These are phyloP conservation scores for Neoseiulus cucumeris DNA, from an alignment of 1,140 invertebrate species.

Conservation along the genomic window DNA sequence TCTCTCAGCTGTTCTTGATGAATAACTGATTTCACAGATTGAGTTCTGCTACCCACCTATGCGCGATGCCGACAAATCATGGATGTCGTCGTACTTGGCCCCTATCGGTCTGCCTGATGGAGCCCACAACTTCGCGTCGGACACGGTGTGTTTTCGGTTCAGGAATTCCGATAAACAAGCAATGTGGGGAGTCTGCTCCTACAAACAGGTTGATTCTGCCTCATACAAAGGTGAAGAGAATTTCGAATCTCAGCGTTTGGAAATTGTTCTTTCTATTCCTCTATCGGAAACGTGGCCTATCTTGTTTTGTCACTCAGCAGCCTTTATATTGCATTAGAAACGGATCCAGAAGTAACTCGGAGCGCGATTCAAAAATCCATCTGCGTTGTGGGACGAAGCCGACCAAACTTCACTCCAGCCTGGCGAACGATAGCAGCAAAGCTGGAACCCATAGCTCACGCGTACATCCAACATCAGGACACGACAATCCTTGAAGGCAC, in stretches of 20 bases:
- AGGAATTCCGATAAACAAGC: not conserved
- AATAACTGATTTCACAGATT: not conserved
- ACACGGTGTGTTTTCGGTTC: not conserved
- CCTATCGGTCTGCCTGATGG: not conserved
- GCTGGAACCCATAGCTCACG: not conserved
- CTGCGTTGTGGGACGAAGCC: not conserved
- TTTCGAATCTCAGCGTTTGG: too few species aligned
- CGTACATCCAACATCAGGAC: slow-evolving; percentile 6
- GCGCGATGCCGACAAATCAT: not conserved
- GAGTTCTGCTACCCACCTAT: not conserved
- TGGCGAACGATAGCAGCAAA: not conserved
- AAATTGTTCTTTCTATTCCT: too few species aligned
- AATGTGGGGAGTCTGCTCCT: not conserved
- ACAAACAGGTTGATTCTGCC: slow-evolving; percentile 5
- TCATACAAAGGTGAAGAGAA: slow-evolving; percentile 8
- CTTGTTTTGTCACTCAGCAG: not conserved
- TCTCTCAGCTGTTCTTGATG: too few species aligned
- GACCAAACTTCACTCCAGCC: not conserved
- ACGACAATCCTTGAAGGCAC: not conserved
- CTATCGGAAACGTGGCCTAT: too few species aligned
- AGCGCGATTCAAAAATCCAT: slow-evolving; percentile 1
- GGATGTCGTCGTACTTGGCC: not conserved
- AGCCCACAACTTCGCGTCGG: slow-evolving; percentile 3
- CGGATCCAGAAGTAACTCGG: not conserved
- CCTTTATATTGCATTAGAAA: not conserved